These are phyloP conservation scores for Gallinago stenura DNA, from an alignment of 2,797 vertebrate species.

Conservation along the genomic window DNA sequence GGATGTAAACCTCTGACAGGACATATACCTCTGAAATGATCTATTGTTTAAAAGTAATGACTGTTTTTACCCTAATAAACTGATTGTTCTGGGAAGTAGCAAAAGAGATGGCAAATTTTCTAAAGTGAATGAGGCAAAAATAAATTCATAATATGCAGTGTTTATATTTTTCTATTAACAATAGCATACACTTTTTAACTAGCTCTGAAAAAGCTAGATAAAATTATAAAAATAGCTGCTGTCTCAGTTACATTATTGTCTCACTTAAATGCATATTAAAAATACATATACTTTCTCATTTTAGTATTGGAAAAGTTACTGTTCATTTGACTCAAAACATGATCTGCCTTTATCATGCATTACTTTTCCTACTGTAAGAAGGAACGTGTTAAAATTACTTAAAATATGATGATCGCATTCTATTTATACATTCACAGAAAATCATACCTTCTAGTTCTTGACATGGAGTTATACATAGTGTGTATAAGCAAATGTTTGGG, in stretches of 20 bases:
- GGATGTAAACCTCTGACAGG: not conserved
- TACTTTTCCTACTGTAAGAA: not conserved
- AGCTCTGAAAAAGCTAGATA: not conserved
- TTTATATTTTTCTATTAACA: conserved; percentile 18
- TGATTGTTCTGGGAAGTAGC: not conserved
- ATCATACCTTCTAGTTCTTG: not conserved
- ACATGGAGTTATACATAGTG: not conserved
- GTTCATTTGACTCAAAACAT: not conserved
- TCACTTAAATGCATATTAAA: not conserved
- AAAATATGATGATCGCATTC: not conserved
- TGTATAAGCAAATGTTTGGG: not conserved
- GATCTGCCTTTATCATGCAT: not conserved
- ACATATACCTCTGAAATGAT: not conserved
- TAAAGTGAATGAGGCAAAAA: not conserved
- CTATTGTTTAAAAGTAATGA: not conserved
- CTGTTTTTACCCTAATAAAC: not conserved
- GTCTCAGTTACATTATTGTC: not conserved
- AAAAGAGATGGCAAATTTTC: not conserved
- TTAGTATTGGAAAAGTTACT: not conserved
- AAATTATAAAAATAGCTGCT: not conserved
- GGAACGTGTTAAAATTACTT: not conserved
- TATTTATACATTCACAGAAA: not conserved
- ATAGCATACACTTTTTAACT: not conserved
- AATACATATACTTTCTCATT: not conserved
- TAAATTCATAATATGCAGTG: not conserved